Evolutionary conservation across 30 jellyfish, hydroid and myxozoan species (phyloP), one percentile per base, ranked within the genome.

Genomic region (Aurelia sp.): DNA sequence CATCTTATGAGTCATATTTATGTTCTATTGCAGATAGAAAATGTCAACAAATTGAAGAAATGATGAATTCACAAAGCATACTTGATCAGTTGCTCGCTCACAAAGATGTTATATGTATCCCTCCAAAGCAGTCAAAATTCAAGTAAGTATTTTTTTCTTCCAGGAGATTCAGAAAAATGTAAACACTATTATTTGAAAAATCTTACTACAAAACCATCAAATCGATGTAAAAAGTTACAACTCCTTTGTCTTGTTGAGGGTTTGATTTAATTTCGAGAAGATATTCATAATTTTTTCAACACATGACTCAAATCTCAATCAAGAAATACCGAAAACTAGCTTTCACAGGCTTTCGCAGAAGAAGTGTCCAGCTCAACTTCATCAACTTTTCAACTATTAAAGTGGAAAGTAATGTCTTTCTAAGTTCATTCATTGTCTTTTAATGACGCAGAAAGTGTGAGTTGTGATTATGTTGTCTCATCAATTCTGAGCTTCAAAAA

Each of bases 81-180:
- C 38, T 20, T n/a, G 92, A 69, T 63, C 92, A 82, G 65, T 53
- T 82, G 80, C 69, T 82, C 30, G 85, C 92, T 22, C 70, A 70
- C 21, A 69, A 60, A 51, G 92, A 82, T 63, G 74, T 70, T 19
- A 70, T 82, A 33, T 82, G 92, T 47, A 74, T 71, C 60, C 86
- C 85, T 4, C 60, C 86, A 13, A 82, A 82, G 63, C 86, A 55
- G 30, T 18, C 84, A 3, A 82, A 63, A 60, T 35, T 50, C 22
- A 69, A 60, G 92, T 82, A 82, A 17, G 80, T 19, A 6, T 2
- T 22, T 35, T 61, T 62, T 48, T n/a, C 30, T 75, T 0, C 31
- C 38, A 5, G 18, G 15, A 1, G 8, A 19, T 19, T 40, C 30
- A 18, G 80, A 2, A 4, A 38, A 38, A 38, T 38, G 48, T 38